Base-by-base conservation (phyloP, 2,888 invertebrate genomes). In the Drosophila neotestacea region DNA sequence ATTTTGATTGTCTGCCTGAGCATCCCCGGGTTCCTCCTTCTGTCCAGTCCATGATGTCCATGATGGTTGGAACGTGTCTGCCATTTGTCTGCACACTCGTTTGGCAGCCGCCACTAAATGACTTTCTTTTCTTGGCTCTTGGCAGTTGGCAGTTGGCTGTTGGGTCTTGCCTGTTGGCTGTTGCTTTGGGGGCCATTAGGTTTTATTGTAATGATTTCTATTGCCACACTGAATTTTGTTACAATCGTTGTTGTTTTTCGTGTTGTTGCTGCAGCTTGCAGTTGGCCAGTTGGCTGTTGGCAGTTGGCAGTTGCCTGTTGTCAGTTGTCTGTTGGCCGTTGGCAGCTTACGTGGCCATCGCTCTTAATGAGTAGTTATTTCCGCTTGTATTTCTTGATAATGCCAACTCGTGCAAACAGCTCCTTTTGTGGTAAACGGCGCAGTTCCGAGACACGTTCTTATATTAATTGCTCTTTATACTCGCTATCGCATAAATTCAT, bases 201-300 rank as follows among this genome's bases (percentile, higher is more conserved):
- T 85, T 85, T 85, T 85, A 85, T 85, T 85, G 86, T 85, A 86
- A 85, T 88, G 85, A 84, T 88, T 85, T 85, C 88, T 86, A 88
- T 88, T 88, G 80, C 88, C 86, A 63, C 80, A 72, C 72, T 65
- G 61, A 68, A 62, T 65, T 46, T 58, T 54, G 41, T 27, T 9
- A 58, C 59, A 51, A 50, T 71, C 61, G 46, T 51, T 67, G 48
- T 36, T 48, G 22, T 39, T 67, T 56, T 13, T 63, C 69, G 48
- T 51, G 36, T 48, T 59, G 41, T 36, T 70, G 63, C n/a, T 60
- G 59, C 39, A 61, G 13, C 47, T 51, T 76, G 74, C 67, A 65
- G 51, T 67, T 59, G 59, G 65, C 68, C 65, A 38, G 27, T 44
- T 55, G 44, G 9, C 11, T 32, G 22, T 22, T 22, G 22, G 22